Evolutionary conservation across 2,797 vertebrate genomes (phyloP).

Genomic region (Pelochelys cantorii): DNA sequence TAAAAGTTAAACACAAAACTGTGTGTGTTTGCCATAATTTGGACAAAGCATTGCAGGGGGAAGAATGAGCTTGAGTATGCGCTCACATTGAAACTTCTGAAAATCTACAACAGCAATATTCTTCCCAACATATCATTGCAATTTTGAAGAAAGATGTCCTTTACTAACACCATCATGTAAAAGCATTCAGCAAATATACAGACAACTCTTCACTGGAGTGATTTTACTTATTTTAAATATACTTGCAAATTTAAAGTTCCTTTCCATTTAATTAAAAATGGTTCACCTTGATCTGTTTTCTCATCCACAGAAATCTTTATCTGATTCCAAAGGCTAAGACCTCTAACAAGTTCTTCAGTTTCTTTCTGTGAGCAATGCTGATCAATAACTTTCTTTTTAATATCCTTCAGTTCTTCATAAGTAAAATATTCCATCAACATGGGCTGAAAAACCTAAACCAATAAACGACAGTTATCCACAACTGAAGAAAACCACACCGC

Average conservation of each 20-base stretch:
- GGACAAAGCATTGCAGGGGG: not conserved
- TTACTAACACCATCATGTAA: not conserved
- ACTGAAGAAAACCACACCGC: not conserved
- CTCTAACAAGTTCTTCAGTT: slow-evolving; percentile 88
- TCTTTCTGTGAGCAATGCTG: slow-evolving; percentile 94
- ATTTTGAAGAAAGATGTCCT: not conserved
- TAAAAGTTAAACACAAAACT: not conserved
- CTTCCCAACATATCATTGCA: not conserved
- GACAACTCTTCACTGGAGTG: not conserved
- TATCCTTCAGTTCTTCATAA: slow-evolving; percentile 97
- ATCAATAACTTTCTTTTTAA: slow-evolving; percentile 98
- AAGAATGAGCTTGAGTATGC: not conserved
- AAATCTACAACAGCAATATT: not conserved
- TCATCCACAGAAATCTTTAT: slow-evolving; percentile 95
- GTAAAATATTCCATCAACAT: slow-evolving; percentile 99
- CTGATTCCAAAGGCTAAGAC: slow-evolving; percentile 93
- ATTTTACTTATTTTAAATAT: slow-evolving; percentile 5
- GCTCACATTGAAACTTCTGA: not conserved
- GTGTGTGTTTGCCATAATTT: not conserved
- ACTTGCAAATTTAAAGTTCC: not conserved
- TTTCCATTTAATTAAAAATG: slow-evolving; percentile 29
- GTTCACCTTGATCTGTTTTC: slow-evolving; percentile 91
- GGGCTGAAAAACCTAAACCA: slow-evolving; percentile 95
- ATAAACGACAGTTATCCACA: not conserved
- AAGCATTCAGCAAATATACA: not conserved